phyloP scores from a whole-genome alignment of 2,797 vertebrate species.

The Petrocephalus sullivani region DNA sequence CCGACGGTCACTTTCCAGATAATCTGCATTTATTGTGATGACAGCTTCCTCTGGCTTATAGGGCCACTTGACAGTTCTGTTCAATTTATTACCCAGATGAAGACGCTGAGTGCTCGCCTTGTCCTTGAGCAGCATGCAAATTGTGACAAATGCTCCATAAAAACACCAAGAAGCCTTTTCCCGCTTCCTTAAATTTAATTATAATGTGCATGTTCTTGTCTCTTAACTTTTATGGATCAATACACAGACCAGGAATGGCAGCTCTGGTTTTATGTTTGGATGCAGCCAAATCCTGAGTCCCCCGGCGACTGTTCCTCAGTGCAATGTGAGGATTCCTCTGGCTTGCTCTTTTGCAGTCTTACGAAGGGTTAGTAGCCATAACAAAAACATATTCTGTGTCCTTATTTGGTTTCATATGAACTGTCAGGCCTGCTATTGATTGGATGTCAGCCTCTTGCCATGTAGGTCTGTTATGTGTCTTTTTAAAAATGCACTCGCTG shows the following conservation, averaged over 20 bases:
- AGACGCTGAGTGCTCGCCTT: background rate
- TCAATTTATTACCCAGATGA: background rate
- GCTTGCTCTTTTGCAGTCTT: background rate
- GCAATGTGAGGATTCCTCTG: background rate
- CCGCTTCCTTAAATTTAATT: slow-evolving; percentile 1
- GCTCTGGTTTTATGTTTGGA: background rate
- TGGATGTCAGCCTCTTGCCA: background rate
- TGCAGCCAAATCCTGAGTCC: background rate
- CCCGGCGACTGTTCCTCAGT: background rate
- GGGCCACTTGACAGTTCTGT: background rate
- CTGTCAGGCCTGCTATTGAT: background rate
- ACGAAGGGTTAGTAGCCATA: background rate
- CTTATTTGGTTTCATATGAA: background rate
- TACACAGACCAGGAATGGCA: background rate
- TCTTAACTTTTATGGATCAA: background rate
- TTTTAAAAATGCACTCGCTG: background rate
- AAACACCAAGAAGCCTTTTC: background rate
- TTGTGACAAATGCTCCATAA: background rate
- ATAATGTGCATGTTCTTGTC: background rate
- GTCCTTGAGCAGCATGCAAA: slow-evolving; percentile 14
- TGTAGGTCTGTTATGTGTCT: background rate
- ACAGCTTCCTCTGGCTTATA: background rate
- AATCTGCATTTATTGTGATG: background rate
- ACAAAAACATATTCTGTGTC: background rate
- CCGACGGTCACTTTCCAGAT: background rate